Evolutionary conservation across 2,797 vertebrate genomes (phyloP), one percentile per base, ranked within the genome.

Genomic region (Xiphophorus birchmanni): DNA sequence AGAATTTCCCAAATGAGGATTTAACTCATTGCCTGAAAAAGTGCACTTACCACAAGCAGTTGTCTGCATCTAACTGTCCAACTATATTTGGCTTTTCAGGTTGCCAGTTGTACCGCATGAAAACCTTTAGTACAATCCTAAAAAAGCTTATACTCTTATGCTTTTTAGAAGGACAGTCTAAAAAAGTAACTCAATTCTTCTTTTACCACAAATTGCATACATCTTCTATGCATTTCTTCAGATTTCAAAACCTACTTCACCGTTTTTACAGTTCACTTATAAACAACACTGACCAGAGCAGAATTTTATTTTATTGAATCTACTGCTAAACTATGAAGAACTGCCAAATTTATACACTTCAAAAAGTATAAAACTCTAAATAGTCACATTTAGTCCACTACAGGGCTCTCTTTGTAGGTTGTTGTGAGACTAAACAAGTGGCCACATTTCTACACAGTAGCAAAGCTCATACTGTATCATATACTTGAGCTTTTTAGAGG

Each of bases 401-500:
- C 60, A 42, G 37, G 77, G 11, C 75, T 79, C 35, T 74, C 75
- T 81, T 85, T 78, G 60, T n/a, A 42, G 23, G 56, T 74, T 42
- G 71, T 81, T 29, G 74, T 72, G 80, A 86, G 73, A 82, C 71
- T 74, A 42, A 84, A 82, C 82, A 88, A 86, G 88, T 82, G 44
- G 71, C 26, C 58, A 32, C 17, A 82, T 89, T 92, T 92, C 79
- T 82, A 83, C 80, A 77, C 86, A 76, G 84, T 50, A 77, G 74
- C 56, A 1, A 81, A 76, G 74, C 83, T 90, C 83, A 88, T 77
- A 84, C 89, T 91, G 87, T 92, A 91, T 88, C 87, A 90, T 92
- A 92, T 92, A 90, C 91, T 92, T 78, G 60, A 91, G 89, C 83
- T 85, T 81, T 80, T 91, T 85, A 92, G 88, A 93, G 88, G 84